These are phyloP conservation scores for Xenus cinereus DNA, from an alignment of 2,113 vertebrate genomes.

Conservation along the genomic window DNA sequence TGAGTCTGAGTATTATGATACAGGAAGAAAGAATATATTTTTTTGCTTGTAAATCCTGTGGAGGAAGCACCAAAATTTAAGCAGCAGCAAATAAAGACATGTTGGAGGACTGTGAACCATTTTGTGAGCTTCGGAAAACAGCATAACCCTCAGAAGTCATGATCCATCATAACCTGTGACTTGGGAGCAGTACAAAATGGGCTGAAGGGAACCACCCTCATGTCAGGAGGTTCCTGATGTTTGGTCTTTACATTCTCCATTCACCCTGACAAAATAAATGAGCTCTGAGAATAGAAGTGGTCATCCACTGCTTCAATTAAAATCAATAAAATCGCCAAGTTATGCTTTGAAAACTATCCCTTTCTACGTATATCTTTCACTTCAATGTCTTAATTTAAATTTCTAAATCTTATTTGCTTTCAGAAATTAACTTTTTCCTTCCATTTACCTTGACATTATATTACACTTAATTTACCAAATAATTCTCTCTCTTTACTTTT, in stretches of 20 bases:
- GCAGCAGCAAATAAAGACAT: background rate
- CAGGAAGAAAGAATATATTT: background rate
- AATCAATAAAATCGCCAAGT: background rate
- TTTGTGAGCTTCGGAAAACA: background rate
- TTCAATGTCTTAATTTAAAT: background rate
- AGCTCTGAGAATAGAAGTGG: background rate
- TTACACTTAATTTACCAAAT: background rate
- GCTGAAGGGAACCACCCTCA: background rate
- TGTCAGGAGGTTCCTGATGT: background rate
- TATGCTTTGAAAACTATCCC: background rate
- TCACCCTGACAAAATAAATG: background rate
- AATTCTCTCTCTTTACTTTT: background rate
- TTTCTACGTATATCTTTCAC: background rate
- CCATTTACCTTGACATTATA: background rate
- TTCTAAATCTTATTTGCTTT: background rate
- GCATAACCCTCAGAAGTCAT: background rate
- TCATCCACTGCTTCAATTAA: background rate
- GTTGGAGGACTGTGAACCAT: background rate
- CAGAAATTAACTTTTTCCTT: background rate
- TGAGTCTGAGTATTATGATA: background rate
- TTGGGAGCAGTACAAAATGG: background rate
- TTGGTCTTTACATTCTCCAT: background rate
- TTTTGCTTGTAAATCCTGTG: background rate
- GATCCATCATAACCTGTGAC: background rate
- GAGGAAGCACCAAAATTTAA: background rate